phyloP scores from a whole-genome alignment of 2,113 vertebrate genomes.

The Tychaedon coryphoeus region DNA sequence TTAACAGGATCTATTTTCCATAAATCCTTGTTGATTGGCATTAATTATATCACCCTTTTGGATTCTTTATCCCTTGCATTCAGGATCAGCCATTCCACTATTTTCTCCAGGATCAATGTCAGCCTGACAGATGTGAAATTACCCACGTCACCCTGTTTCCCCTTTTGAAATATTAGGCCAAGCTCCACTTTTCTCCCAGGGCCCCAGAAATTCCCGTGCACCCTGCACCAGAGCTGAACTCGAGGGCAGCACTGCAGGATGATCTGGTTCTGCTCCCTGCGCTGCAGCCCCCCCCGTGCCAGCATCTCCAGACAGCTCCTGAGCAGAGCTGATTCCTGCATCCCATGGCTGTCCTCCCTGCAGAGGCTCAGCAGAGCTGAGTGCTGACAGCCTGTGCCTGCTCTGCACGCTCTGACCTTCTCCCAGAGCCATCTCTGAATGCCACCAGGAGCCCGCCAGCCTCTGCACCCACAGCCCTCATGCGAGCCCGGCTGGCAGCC shows the following conservation, averaged over 20 bases:
- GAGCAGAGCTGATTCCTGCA: fast-evolving
- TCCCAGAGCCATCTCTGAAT: neutral
- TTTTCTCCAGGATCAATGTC: conserved; percentile 41
- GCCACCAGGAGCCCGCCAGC: neutral
- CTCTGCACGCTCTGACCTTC: conserved; percentile 20
- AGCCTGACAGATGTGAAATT: conserved; percentile 38
- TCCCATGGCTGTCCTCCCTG: fast-evolving
- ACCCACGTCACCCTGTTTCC: neutral
- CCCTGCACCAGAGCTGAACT: neutral
- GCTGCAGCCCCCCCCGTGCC: neutral
- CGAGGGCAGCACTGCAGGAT: fast-evolving
- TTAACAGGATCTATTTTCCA: conserved; percentile 54
- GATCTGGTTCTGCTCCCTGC: neutral
- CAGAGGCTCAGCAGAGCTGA: neutral
- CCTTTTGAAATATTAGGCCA: neutral
- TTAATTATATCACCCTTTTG: conserved; percentile 52
- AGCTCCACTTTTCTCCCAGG: neutral
- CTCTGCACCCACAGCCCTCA: neutral
- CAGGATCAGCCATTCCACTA: neutral
- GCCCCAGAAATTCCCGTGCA: neutral
- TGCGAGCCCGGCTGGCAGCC: fast-evolving
- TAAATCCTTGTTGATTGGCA: conserved; percentile 44
- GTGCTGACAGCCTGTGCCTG: neutral
- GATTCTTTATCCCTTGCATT: conserved; percentile 17
- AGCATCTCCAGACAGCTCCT: neutral